Base-by-base conservation (phyloP, 2,888 invertebrate genomes). In the Melolontha melolontha region DNA sequence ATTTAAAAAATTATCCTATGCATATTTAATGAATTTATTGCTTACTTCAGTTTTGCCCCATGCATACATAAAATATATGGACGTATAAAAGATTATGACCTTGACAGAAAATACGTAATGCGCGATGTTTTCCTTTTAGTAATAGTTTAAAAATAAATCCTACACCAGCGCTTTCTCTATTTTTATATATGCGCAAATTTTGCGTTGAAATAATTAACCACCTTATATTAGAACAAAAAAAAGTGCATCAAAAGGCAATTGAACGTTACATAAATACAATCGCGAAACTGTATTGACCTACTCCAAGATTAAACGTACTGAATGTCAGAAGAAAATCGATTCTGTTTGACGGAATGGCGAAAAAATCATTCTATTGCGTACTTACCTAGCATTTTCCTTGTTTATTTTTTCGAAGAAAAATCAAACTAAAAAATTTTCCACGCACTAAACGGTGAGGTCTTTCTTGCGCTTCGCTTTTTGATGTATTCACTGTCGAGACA, bases 131-230 rank as follows among this genome's bases (percentile, higher is more conserved):
- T 62, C 47, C n/a, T 62, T 62, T 62, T 62, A 62, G 59, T 62
- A 62, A 62, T 47, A 44, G 47, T 62, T 62, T 62, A 62, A 62
- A 62, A 62, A 62, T 62, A 62, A 62, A 62, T 62, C 59, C 16
- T 14, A 42, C 47, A 39, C 29, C 47, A 62, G 47, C 47, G 11
- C 16, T 27, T 57, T 62, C 34, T 11, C 49, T 17, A 34, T 34
- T 49, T 49, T 10, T 29, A 14, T 10, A 5, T 6, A 14, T 14
- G 29, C 44, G 34, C 59, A 47, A 34, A 34, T 34, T 10, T 8
- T 34, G 8, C 34, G 34, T 34, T 34, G 2, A 34, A 34, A 34
- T 34, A 34, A 34, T 34, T 10, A 34, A 8, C 34, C 34, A 34
- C 34, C 34, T 34, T 34, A 34, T 34, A 34, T 34, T 10, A 34